Base-by-base conservation (phyloP, 2,888 invertebrate genomes). In the Agrotis exclamationis region DNA sequence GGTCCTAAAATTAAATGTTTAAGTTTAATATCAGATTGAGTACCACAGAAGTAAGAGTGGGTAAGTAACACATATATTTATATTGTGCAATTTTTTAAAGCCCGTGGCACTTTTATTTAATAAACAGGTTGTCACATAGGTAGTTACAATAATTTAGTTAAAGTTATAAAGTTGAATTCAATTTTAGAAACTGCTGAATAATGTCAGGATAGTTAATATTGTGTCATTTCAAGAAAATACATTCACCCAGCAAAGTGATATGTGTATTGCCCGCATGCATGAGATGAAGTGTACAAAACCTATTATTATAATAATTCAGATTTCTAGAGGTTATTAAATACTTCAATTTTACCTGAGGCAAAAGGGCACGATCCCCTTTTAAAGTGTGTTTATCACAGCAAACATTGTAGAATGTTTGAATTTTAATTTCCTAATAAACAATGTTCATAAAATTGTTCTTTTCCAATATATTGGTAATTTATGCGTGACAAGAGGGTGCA, bases 1-100 rank as follows among this genome's bases (percentile, higher is more conserved):
- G 85, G 50, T 95, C 95, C 95, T 96, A 71, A 33, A 89, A 88
- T n/a, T 0, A 47, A 63, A 59, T 11, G 24, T 45, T 24, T 11
- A 3, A 7, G 9, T 11, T 22, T 7, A 28, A 7, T 14, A 24
- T 39, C 20, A 20, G 28, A 22, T 28, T n/a, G 18, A 3, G 1
- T 14, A 39, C 6, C 1, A 20, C 11, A 5, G 33, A 6, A 33
- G 33, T 33, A 33, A n/a, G n/a, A 0, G 28, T 28, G 5, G 5
- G 33, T 33, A 33, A 33, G 7, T 33, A 33, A 33, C 39, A 39
- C 11, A 39, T 39, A 11, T 39, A 39, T 39, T 39, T 11, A 39
- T 39, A 39, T 39, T 39, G 1, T 39, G 39, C 39, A 39, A 39
- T 39, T 39, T 39, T 0, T 39, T 11, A 16, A 51, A 51, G 51